Conservation (phyloP, 1,140 invertebrate species). For the Drosophila kikkawai region DNA sequence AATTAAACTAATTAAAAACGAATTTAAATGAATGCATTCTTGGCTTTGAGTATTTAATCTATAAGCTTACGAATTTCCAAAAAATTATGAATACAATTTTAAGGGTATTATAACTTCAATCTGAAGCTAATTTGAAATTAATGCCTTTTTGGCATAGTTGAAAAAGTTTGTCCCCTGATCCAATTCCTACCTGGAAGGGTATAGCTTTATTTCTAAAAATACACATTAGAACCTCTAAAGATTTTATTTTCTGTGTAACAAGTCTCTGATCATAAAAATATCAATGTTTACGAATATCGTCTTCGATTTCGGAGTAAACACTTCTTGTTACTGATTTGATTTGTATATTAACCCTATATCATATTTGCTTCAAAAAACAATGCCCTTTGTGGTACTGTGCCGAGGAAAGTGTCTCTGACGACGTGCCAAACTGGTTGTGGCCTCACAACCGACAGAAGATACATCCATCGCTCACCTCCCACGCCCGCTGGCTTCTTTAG, state of each 20-base stretch:
- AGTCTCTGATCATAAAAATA: not conserved
- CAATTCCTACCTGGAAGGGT: no score
- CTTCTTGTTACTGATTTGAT: not conserved
- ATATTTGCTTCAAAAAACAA: not conserved
- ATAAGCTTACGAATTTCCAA: no score
- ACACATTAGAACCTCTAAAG: not conserved
- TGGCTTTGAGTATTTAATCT: no score
- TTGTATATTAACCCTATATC: not conserved
- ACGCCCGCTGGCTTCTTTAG: slow-evolving; percentile 17
- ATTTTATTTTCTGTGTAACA: not conserved
- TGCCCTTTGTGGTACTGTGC: slow-evolving; percentile 22
- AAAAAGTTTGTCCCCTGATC: no score
- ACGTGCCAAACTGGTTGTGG: slow-evolving; percentile 37
- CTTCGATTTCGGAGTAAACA: not conserved
- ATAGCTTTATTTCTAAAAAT: no score
- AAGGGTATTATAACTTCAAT: no score
- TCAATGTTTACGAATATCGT: not conserved
- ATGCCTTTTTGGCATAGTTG: no score
- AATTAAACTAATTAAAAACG: no score
- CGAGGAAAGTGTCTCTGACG: slow-evolving; percentile 38
- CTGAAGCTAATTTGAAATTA: no score
- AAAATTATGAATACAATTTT: no score
- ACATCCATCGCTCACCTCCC: slow-evolving; percentile 36
- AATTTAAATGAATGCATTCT: no score
- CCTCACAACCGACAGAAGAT: not conserved